Evolutionary conservation across 1,140 invertebrate genomes (phyloP).

Genomic region (Ladona fulva): DNA sequence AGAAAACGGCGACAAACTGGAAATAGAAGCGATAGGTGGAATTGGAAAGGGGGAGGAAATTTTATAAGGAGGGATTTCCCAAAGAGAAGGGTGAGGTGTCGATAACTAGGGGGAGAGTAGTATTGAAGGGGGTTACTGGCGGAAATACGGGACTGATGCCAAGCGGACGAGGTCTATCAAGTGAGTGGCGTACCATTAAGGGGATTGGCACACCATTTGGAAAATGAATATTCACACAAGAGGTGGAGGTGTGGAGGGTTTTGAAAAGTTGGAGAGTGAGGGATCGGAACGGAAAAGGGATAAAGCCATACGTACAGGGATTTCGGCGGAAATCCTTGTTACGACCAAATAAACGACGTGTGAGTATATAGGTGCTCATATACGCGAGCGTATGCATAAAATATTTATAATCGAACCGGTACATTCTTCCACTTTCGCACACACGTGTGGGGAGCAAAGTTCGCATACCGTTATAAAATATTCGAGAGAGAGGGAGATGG

Average conservation of each 20-base stretch:
- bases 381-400: too few species aligned
- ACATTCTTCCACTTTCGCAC: too few species aligned
- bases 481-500: too few species aligned
- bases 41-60: too few species aligned
- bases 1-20: too few species aligned
- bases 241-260: background rate
- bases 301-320: background rate
- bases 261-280: background rate
- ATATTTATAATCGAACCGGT: too few species aligned
- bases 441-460: too few species aligned
- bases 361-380: too few species aligned
- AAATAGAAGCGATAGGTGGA: too few species aligned
- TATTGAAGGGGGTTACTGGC: background rate
- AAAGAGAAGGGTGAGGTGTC: background rate
- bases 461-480: too few species aligned
- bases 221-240: conserved; percentile 10
- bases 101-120: background rate
- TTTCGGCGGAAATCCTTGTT: background rate
- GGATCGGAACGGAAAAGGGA: background rate
- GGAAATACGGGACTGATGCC: background rate
- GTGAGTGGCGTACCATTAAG: conserved; percentile 3
- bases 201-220: background rate
- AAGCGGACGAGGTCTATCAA: background rate
- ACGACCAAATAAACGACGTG: too few species aligned
- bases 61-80: too few species aligned